Evolutionary conservation across 2,113 vertebrate genomes (phyloP).

Genomic region (Vulpes vulpes): DNA sequence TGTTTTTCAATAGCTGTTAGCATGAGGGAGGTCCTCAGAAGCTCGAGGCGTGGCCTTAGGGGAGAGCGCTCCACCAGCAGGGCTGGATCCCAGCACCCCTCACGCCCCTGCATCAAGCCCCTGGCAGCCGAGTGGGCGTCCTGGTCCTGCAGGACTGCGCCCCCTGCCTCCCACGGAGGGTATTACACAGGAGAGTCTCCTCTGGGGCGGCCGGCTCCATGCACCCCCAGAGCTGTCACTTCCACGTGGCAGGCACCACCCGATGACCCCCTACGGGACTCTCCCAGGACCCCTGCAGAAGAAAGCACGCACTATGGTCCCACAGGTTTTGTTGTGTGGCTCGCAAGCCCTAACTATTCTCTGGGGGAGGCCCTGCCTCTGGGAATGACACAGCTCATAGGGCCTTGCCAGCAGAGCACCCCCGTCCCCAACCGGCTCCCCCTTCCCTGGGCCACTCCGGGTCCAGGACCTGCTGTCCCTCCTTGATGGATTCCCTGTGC

Average conservation of each 20-base stretch:
- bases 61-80: accelerated
- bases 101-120: no score
- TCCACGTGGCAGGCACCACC: background rate
- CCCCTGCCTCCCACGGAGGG: background rate
- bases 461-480: background rate
- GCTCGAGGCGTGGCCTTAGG: accelerated
- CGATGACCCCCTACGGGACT: background rate
- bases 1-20: accelerated
- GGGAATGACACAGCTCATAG: no score
- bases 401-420: accelerated
- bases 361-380: no score
- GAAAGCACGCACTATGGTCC: accelerated
- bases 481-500: background rate
- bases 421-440: accelerated
- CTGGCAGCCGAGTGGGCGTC: accelerated
- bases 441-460: background rate
- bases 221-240: no score
- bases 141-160: background rate
- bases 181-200: background rate
- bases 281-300: background rate
- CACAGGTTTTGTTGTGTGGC: background rate
- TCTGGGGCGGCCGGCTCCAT: background rate
- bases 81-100: accelerated
- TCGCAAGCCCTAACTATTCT: background rate
- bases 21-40: accelerated